phyloP scores from a whole-genome alignment of 1,140 invertebrate species.

The Drosophila kurseongensis region DNA sequence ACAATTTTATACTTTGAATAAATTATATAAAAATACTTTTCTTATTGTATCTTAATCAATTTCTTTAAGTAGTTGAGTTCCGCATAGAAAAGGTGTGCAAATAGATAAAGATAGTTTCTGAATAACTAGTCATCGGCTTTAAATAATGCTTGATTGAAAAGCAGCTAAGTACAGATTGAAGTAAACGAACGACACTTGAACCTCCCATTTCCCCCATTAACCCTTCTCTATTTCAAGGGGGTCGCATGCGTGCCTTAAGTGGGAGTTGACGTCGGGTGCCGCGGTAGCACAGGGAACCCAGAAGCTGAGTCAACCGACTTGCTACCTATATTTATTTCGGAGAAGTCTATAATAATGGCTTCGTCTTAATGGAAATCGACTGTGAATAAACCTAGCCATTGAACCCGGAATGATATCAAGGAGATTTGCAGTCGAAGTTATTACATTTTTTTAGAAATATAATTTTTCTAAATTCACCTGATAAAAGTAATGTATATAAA shows the following conservation, averaged over 20 bases:
- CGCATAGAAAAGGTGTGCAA: too few relatives aligned
- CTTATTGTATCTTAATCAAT: too few relatives aligned
- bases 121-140: neutral
- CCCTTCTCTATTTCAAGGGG: constrained; percentile 1
- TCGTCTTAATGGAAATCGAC: constrained; percentile 23
- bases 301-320: constrained; percentile 14
- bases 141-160: neutral
- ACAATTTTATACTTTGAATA: neutral
- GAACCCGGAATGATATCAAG: constrained; percentile 17
- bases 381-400: constrained; percentile 14
- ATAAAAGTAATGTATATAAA: too few relatives aligned
- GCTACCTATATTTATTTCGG: constrained; percentile 1
- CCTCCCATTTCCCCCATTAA: neutral
- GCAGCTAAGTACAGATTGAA: neutral
- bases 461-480: too few relatives aligned
- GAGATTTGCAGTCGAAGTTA: neutral
- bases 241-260: constrained; percentile 13
- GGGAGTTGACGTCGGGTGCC: neutral
- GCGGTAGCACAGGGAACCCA: neutral
- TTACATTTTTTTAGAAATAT: too few relatives aligned
- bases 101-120: neutral
- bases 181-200: neutral
- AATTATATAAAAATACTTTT: neutral
- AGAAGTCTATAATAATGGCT: constrained; percentile 3
- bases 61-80: too few relatives aligned